Percentiles rank a stretch among this genome's conserved stretches.
These are phyloP conservation scores for Nematostella vectensis DNA, from an alignment of 92 coral and sea anemone species.

Conservation along the genomic window DNA sequence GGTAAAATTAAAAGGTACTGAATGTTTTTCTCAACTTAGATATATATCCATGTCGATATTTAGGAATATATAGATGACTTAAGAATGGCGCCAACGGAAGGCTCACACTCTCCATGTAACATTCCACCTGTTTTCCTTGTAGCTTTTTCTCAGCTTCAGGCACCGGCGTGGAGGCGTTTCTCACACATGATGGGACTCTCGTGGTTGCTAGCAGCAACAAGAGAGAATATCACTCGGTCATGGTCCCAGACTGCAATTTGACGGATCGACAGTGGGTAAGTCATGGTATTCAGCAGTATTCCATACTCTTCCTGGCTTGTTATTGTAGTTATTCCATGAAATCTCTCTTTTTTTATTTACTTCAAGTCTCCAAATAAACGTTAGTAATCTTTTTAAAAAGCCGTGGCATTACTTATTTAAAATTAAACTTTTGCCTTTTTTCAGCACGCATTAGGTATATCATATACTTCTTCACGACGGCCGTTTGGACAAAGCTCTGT, in stretches of 20 bases:
- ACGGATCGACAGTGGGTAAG: conserved; percentile 84
- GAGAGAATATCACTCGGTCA: conserved; percentile 73
- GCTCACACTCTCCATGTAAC: no score
- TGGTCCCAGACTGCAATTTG: conserved; percentile 53
- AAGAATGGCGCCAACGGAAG: no score
- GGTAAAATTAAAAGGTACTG: no score
- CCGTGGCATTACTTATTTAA: no score
- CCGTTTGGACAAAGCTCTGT: conserved; percentile 82
- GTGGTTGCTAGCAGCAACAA: conserved; percentile 71
- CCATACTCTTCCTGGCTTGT: no score
- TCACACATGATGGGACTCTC: conserved; percentile 56
- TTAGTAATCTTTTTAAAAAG: no score
- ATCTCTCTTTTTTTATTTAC: no score
- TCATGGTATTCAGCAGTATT: not conserved
- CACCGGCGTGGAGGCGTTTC: conserved; percentile 82
- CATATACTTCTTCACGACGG: conserved; percentile 73
- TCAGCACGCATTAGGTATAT: conserved; percentile 78
- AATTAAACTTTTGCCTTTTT: not conserved
- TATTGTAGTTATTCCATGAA: no score
- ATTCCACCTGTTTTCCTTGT: not conserved
- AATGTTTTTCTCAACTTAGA: no score
- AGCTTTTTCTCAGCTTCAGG: conserved; percentile 81
- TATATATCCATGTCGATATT: no score
- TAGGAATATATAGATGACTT: no score
- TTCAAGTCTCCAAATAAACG: not conserved